Evolutionary conservation across 2,888 invertebrate species (phyloP).

Genomic region (Chymomyza procnemis): DNA sequence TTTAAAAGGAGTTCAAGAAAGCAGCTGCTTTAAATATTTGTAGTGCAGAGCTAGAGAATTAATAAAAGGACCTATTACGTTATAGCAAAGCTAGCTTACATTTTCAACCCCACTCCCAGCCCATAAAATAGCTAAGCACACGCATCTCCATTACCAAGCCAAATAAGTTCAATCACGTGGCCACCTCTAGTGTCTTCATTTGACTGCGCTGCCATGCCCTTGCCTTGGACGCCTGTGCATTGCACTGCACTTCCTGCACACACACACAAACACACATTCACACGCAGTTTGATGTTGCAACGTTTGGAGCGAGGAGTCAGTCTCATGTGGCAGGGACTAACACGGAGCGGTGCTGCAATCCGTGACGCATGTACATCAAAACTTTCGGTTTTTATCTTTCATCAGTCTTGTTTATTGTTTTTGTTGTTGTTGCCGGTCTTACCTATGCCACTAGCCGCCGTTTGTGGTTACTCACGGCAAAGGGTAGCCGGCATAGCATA

Average conservation of each 20-base stretch:
- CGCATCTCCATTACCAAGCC: background rate
- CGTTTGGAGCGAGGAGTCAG: background rate
- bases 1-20: no score
- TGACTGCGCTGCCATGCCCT: background rate
- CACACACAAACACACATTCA: no score
- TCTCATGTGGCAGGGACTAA: background rate
- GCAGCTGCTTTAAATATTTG: no score
- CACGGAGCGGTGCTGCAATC: constrained; percentile 23
- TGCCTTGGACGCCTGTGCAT: constrained; percentile 34
- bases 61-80: no score
- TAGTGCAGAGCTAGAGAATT: no score
- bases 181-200: background rate
- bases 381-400: constrained; percentile 73
- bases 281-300: constrained; percentile 4
- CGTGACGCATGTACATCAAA: constrained; percentile 66
- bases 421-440: constrained; percentile 24
- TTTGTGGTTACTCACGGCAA: constrained; percentile 35
- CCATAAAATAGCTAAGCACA: no score
- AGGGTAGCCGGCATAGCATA: background rate
- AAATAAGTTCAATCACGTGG: background rate
- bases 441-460: constrained; percentile 34
- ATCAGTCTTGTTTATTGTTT: constrained; percentile 38
- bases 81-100: no score
- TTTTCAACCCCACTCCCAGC: no score
- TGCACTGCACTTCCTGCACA: constrained; percentile 63